These are phyloP conservation scores for Lysandra coridon DNA, from an alignment of 2,888 invertebrate species.

Conservation along the genomic window DNA sequence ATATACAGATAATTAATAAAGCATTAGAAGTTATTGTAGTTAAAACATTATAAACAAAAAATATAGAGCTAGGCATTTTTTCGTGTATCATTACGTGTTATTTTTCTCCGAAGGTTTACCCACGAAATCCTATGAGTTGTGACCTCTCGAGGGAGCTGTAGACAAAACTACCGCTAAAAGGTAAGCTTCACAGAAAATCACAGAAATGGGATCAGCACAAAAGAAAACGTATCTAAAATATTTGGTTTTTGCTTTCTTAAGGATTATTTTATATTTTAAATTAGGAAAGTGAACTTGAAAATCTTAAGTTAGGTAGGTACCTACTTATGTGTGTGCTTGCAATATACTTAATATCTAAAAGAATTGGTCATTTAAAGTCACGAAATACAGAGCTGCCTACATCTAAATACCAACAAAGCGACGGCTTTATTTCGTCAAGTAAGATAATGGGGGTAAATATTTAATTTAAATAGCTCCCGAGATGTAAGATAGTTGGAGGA, in stretches of 20 bases:
- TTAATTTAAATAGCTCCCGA: conserved; percentile 31
- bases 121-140: conserved; percentile 21
- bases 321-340: background rate
- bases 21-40: too few species aligned
- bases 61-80: background rate
- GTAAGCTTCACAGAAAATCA: conserved; percentile 24
- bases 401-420: background rate
- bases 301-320: background rate
- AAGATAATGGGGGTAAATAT: background rate
- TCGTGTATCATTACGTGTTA: conserved; percentile 12
- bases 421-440: background rate
- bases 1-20: too few species aligned
- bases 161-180: conserved; percentile 24
- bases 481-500: conserved; percentile 37
- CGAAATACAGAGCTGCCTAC: too few species aligned
- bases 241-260: background rate
- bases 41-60: background rate
- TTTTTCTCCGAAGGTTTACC: background rate
- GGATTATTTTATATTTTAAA: background rate
- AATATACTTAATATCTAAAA: background rate
- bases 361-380: background rate
- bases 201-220: conserved; percentile 8
- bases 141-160: conserved; percentile 27
- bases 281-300: background rate
- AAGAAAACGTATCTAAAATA: background rate